Base-by-base conservation (phyloP, 2,797 vertebrate genomes). In the Gephyroberyx darwinii region DNA sequence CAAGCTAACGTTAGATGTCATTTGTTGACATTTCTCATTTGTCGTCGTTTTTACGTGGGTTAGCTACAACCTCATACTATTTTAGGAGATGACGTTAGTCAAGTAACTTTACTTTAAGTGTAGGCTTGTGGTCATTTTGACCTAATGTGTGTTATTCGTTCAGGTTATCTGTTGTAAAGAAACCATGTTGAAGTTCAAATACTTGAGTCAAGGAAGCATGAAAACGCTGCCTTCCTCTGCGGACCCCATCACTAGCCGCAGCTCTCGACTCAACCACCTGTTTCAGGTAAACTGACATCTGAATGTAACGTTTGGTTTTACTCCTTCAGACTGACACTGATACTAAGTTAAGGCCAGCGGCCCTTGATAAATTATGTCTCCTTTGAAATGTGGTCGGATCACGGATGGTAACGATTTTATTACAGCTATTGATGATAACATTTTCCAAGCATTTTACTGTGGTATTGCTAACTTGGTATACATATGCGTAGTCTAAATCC, bases 171-270 rank as follows among this genome's bases (percentile, higher is more conserved):
- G 19, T 30, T 48, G 20, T 85, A 31, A 72, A 85, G 72, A 50
- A 51, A 50, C 41, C 69, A 99, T 99, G 98, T 59, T 98, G 91
- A 99, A 99, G 89, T 99, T 99, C 75, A 99, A 98, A 75, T 97
- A 95, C 69, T 92, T 94, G 33, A 90, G 83, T 26, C 93, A 95
- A 10, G 93, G 89, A 57, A 93, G 69, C 47, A 33, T 84, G 0
- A 81, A 48, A 12, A 93, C 93, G 1, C n/a, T 83, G 12, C 78
- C 90, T 0, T 71, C 86, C 26, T 71, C 87, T 0, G n/a, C 75
- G 5, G 97, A 98, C 52, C 82, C 96, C 45, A 94, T 99, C 85
- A 91, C 95, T 20, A 95, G 90, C 85, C 94, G 98, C 51, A 89
- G 93, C 87, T 93, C 96, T 52, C 91, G 95, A 68, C 94, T 99